Percentiles rank a stretch among this genome's conserved stretches.
phyloP scores from a whole-genome alignment of 2,113 vertebrate genomes.

The Bubo blakistoni region DNA sequence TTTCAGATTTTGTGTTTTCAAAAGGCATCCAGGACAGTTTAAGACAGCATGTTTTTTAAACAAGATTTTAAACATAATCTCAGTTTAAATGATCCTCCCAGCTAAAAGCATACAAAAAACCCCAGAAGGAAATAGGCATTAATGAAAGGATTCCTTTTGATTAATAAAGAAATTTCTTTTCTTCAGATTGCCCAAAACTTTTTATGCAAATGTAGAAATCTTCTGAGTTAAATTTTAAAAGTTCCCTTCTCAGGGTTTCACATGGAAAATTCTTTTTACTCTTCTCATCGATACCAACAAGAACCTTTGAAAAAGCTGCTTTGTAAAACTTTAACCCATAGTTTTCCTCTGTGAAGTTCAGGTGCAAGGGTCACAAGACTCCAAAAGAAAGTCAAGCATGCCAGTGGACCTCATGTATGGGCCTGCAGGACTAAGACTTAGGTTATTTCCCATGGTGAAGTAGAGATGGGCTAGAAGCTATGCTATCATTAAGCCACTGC shows the following conservation, averaged over 20 bases:
- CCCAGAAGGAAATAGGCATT: not conserved
- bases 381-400: not conserved
- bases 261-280: not conserved
- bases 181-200: not conserved
- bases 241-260: not conserved
- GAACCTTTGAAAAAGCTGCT: not conserved
- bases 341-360: not conserved
- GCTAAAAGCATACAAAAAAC: not conserved
- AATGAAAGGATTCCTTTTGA: not conserved
- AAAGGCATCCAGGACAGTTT: not conserved
- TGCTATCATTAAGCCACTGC: not conserved
- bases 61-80: not conserved
- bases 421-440: not conserved
- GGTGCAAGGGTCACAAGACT: not conserved
- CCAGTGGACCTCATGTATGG: not conserved
- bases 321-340: not conserved
- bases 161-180: not conserved
- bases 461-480: not conserved
- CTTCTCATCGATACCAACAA: not conserved
- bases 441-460: not conserved
- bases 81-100: not conserved
- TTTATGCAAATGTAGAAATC: not conserved
- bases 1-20: not conserved
- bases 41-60: not conserved
- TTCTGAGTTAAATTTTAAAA: not conserved